Percentiles rank a stretch among this genome's conserved stretches.
Evolutionary conservation across 2,113 vertebrate genomes (phyloP).

Genomic region (Myotis yumanensis): DNA sequence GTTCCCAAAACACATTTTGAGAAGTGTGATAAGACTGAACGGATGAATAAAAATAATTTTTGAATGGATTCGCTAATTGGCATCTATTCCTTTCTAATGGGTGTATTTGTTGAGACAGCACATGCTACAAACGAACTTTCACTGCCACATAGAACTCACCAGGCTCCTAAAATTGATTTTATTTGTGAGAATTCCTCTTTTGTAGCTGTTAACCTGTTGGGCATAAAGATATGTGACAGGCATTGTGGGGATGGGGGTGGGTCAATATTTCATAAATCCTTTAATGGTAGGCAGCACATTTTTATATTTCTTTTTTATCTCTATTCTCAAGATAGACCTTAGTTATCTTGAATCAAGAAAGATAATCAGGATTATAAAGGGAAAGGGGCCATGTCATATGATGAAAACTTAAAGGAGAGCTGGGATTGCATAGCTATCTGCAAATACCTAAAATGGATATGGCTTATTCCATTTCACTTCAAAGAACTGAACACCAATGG

Average conservation of each 20-base stretch:
- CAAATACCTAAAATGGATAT: neutral
- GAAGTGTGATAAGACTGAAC: neutral
- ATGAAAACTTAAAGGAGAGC: neutral
- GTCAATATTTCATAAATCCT: constrained; percentile 38
- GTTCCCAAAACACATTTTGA: neutral
- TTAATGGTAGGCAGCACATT: neutral
- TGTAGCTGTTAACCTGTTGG: neutral
- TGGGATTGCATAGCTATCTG: neutral
- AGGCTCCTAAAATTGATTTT: neutral
- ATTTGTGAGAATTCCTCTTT: constrained; percentile 26
- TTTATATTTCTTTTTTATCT: constrained; percentile 49
- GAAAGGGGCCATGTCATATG: neutral
- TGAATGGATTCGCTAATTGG: neutral
- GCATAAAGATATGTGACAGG: neutral
- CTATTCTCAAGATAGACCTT: neutral
- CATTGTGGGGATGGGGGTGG: neutral
- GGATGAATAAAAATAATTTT: neutral
- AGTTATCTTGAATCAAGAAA: neutral
- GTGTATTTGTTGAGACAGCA: neutral
- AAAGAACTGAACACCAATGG: neutral
- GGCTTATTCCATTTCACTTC: neutral
- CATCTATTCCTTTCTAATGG: neutral
- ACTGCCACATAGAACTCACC: neutral
- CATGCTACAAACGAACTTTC: neutral
- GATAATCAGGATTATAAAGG: neutral